These are phyloP conservation scores for Phodopus roborovskii DNA, from an alignment of 2,113 vertebrate species.

Conservation along the genomic window DNA sequence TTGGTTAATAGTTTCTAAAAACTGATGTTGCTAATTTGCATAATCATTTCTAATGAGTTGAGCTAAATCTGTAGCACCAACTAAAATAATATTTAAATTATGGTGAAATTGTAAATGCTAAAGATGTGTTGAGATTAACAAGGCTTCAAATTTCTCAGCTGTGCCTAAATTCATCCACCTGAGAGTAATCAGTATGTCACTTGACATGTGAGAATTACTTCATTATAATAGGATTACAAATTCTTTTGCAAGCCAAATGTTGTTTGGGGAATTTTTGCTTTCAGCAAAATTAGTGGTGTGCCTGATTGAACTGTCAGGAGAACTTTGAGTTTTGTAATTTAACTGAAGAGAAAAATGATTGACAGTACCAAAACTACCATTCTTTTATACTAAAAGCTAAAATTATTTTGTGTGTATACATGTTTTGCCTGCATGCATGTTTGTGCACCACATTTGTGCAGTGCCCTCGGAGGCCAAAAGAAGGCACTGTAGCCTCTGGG, in stretches of 20 bases:
- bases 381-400: background rate
- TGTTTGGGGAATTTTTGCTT: slow-evolving; percentile 44
- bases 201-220: slow-evolving; percentile 45
- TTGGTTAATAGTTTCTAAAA: slow-evolving; percentile 19
- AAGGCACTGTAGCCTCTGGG: background rate
- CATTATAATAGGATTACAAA: slow-evolving; percentile 18
- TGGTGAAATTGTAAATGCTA: slow-evolving; percentile 31
- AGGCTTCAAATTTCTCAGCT: background rate
- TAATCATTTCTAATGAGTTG: slow-evolving; percentile 29
- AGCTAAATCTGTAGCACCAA: slow-evolving; percentile 21
- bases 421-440: background rate
- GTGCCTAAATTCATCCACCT: slow-evolving; percentile 12
- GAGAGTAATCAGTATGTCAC: slow-evolving; percentile 17
- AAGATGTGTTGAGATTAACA: slow-evolving; percentile 24
- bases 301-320: background rate
- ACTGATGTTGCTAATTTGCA: slow-evolving; percentile 31
- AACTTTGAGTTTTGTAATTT: slow-evolving; percentile 40
- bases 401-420: background rate
- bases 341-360: slow-evolving; percentile 31
- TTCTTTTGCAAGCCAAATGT: slow-evolving; percentile 33
- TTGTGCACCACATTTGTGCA: background rate
- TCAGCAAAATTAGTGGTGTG: slow-evolving; percentile 45
- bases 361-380: background rate
- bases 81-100: slow-evolving; percentile 47
- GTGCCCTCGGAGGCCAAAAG: background rate